These are phyloP conservation scores for Trichoplusia ni DNA, from an alignment of 1,140 invertebrate genomes.

Conservation along the genomic window DNA sequence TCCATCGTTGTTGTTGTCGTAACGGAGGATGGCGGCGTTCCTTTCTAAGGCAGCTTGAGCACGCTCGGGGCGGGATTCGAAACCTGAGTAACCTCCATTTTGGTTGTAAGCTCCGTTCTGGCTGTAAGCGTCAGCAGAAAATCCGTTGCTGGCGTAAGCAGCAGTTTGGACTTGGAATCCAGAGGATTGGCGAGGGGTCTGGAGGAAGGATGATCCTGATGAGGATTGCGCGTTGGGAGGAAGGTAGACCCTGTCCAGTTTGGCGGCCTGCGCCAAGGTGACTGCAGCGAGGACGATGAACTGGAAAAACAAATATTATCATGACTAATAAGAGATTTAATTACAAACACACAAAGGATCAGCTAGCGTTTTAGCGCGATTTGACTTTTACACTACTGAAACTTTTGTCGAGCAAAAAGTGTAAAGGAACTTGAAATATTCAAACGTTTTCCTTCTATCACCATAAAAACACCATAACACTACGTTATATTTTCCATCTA, in stretches of 20 bases:
- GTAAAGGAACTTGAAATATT: too few species aligned
- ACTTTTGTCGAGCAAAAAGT: too few species aligned
- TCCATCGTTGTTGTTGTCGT: slow-evolving; percentile 55
- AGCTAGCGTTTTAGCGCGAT: too few species aligned
- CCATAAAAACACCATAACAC: too few species aligned
- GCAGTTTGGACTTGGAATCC: slow-evolving; percentile 9
- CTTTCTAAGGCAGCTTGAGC: slow-evolving; percentile 64
- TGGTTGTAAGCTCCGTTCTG: slow-evolving; percentile 22
- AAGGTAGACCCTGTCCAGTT: slow-evolving; percentile 84
- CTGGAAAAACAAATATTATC: slow-evolving; percentile 50
- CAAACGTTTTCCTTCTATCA: too few species aligned
- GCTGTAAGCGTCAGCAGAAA: too few species aligned
- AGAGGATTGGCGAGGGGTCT: slow-evolving; percentile 46
- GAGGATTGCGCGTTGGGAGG: slow-evolving; percentile 82
- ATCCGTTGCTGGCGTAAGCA: slow-evolving; percentile 2
- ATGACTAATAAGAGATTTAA: too few species aligned
- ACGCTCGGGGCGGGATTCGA: slow-evolving; percentile 47
- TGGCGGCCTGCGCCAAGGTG: slow-evolving; percentile 51
- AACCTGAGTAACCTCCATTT: slow-evolving; percentile 18
- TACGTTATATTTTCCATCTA: too few species aligned
- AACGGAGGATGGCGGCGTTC: slow-evolving; percentile 60
- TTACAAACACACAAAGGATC: neutral
- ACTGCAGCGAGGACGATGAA: slow-evolving; percentile 55
- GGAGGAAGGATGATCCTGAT: slow-evolving; percentile 73
- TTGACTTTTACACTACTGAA: too few species aligned